Evolutionary conservation across 2,797 vertebrate genomes (phyloP).

Genomic region (Platyrinchus mystaceus): DNA sequence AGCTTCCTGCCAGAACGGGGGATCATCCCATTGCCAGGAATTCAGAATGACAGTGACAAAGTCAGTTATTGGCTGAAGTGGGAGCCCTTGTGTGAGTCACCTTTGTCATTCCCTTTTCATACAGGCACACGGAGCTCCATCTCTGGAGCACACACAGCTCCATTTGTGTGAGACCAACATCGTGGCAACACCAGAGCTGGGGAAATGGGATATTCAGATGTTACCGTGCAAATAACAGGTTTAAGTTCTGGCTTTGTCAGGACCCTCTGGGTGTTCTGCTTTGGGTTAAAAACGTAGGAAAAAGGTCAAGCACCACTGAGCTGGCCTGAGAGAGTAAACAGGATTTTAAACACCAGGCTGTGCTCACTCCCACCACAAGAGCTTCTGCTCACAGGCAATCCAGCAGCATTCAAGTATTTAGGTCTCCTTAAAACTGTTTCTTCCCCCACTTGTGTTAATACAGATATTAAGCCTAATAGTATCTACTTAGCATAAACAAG

Average conservation of each 20-base stretch:
- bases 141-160: background rate
- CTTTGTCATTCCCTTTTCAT: background rate
- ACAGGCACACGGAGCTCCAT: background rate
- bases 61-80: background rate
- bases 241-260: slow-evolving; percentile 31
- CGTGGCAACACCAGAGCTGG: background rate
- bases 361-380: background rate
- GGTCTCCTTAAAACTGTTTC: slow-evolving; percentile 69
- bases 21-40: background rate
- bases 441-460: slow-evolving; percentile 75
- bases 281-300: slow-evolving; percentile 48
- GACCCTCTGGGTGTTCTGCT: background rate
- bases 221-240: background rate
- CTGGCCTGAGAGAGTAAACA: slow-evolving; percentile 58
- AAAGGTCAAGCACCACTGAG: slow-evolving; percentile 51
- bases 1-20: background rate
- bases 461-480: slow-evolving; percentile 81
- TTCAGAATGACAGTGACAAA: background rate
- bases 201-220: background rate
- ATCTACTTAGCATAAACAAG: slow-evolving; percentile 83
- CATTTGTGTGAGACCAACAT: background rate
- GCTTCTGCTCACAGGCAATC: slow-evolving; percentile 19
- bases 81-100: background rate
- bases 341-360: slow-evolving; percentile 2
- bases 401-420: slow-evolving; percentile 63